phyloP scores from a whole-genome alignment of 2,113 vertebrate species.

The Rhinoderma darwinii region DNA sequence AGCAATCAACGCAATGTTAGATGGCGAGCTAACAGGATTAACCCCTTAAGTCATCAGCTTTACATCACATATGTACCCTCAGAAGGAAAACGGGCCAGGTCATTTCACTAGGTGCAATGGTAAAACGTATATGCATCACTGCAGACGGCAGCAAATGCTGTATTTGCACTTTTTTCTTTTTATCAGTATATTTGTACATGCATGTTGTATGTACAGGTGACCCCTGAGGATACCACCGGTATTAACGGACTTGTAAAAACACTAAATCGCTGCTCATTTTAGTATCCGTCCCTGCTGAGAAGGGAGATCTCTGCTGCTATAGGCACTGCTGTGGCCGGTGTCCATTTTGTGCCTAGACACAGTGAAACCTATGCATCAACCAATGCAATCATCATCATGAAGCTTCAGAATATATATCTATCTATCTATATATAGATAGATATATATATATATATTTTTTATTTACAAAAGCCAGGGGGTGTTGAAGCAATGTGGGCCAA shows the following conservation, averaged over 20 bases:
- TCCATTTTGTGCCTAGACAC: conserved; percentile 31
- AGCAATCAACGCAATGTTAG: neutral
- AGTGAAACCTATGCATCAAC: conserved; percentile 27
- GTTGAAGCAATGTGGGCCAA: conserved; percentile 8
- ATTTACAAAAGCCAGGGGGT: neutral
- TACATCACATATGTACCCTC: neutral
- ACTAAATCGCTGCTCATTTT: conserved; percentile 5
- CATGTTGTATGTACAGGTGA: conserved; percentile 8
- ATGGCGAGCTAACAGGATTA: neutral
- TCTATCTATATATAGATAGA: neutral
- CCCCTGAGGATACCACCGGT: conserved; percentile 1
- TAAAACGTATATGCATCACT: neutral
- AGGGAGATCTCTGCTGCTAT: conserved; percentile 37
- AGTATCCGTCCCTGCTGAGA: conserved; percentile 1
- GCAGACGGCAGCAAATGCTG: neutral
- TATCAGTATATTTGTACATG: conserved; percentile 32
- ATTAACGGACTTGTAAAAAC: conserved; percentile 9
- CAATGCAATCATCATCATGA: conserved; percentile 26
- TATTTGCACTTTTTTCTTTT: conserved; percentile 55
- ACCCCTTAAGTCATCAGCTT: neutral
- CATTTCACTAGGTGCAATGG: neutral
- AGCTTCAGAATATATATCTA: neutral
- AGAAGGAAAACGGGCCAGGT: neutral
- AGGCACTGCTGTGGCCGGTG: conserved; percentile 7
- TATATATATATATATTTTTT: neutral